phyloP scores from a whole-genome alignment of 2,113 vertebrate species.

The Azemiops feae region DNA sequence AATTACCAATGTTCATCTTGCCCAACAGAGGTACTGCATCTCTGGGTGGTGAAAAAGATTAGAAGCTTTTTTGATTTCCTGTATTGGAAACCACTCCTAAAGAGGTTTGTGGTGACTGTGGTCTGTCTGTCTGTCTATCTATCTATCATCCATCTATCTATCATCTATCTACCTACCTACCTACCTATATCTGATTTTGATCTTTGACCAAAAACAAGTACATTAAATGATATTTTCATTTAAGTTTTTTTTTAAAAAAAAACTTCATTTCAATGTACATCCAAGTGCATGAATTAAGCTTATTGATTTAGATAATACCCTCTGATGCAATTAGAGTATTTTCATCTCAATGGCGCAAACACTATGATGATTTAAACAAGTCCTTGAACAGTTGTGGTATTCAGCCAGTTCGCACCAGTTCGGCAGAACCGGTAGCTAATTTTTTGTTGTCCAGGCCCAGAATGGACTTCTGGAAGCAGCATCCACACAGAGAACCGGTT shows the following conservation, averaged over 20 bases:
- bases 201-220: background rate
- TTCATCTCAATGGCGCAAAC: background rate
- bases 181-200: background rate
- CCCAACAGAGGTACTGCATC: background rate
- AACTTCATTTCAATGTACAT: background rate
- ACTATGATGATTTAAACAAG: slow-evolving; percentile 4
- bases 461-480: too few species aligned
- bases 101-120: background rate
- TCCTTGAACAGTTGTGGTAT: background rate
- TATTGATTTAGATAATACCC: background rate
- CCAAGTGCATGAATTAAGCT: background rate
- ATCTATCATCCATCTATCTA: too few species aligned
- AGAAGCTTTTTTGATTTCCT: background rate
- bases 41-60: background rate
- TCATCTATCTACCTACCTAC: too few species aligned
- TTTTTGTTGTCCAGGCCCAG: too few species aligned
- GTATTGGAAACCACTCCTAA: background rate
- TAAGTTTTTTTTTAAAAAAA: background rate
- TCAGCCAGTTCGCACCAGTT: too few species aligned
- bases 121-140: background rate
- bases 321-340: background rate
- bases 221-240: background rate
- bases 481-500: too few species aligned
- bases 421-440: too few species aligned
- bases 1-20: slow-evolving; percentile 16